Evolutionary conservation across 2,797 vertebrate genomes (phyloP), one percentile per base, ranked within the genome.

Genomic region (Cygnus olor): DNA sequence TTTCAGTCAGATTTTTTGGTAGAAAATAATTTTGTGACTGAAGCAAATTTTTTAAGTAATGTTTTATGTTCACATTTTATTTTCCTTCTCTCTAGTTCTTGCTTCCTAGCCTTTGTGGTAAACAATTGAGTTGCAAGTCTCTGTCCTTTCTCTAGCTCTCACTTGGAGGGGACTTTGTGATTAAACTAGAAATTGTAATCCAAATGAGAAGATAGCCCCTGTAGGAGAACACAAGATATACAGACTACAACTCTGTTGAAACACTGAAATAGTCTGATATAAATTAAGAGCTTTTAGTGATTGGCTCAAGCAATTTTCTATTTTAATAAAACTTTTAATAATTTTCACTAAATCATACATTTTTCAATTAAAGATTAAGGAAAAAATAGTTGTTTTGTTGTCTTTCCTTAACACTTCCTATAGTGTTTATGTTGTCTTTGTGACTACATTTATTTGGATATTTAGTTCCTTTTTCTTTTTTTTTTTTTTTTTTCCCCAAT

Each of bases 291-390:
- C 1, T 66, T 86, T 42, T 30, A 4, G 16, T 53, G 2, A 2
- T 36, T 85, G 85, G 20, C 3, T 54, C 10, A 63, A 32, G 1
- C 2, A 69, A 19, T 66, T 77, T 42, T 21, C 2, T 22, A 47
- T 53, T 83, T 32, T 42, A 57, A 51, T 38, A 42, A 15, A 13
- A 6, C 0, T 2, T 11, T 6, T 54, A 8, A 18, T 44, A 0
- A 25, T 79, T 88, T 90, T 74, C 63, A 30, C 1, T 3, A n/a
- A 56, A 71, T 36, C 4, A 25, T 22, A 25, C 3, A 5, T 88
- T 44, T 82, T 81, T 81, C 60, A 10, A 21, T 71, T 64, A 64
- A 28, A 32, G 2, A 4, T 42, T 3, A 87, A 81, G 13, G 19
- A 63, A 90, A 71, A 71, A 1, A 38, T 1, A 58, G 1, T 51